Evolutionary conservation across 2,888 invertebrate species (phyloP).

Genomic region (Eucera pruinosa): DNA sequence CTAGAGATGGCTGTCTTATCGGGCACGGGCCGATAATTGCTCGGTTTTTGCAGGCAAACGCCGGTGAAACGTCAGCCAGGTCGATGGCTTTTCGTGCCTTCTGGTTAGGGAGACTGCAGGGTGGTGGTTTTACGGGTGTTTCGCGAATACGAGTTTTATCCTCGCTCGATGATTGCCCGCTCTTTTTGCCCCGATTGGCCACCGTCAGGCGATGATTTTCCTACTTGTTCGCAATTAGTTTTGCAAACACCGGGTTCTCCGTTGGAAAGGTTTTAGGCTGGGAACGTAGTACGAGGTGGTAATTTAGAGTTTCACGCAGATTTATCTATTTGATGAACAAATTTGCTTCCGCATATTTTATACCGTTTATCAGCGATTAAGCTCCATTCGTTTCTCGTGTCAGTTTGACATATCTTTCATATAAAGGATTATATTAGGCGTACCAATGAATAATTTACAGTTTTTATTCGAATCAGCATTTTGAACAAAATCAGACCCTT

Average conservation of each 20-base stretch:
- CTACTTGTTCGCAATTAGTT: slow-evolving; percentile 5
- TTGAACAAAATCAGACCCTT: too few species aligned
- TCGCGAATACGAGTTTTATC: slow-evolving; percentile 36
- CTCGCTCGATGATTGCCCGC: slow-evolving; percentile 26
- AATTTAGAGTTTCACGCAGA: not conserved
- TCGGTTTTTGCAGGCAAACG: slow-evolving; percentile 41
- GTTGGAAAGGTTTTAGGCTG: too few species aligned
- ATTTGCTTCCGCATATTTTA: too few species aligned
- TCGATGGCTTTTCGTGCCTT: slow-evolving; percentile 44
- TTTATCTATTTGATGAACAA: too few species aligned
- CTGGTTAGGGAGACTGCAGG: not conserved
- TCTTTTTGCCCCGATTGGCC: slow-evolving; percentile 14
- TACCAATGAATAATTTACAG: too few species aligned
- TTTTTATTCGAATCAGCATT: too few species aligned
- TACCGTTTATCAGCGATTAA: too few species aligned
- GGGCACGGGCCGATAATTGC: slow-evolving; percentile 48
- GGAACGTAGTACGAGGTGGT: too few species aligned
- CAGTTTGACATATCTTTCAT: too few species aligned
- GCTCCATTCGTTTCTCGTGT: too few species aligned
- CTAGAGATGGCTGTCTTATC: slow-evolving; percentile 50
- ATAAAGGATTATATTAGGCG: too few species aligned
- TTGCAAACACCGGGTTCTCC: rapidly evolving
- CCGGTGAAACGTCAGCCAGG: slow-evolving; percentile 4
- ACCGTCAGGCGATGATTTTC: slow-evolving; percentile 37
- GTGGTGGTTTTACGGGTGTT: slow-evolving; percentile 11